phyloP scores from a whole-genome alignment of 2,888 invertebrate species.

The Morpho achilles region DNA sequence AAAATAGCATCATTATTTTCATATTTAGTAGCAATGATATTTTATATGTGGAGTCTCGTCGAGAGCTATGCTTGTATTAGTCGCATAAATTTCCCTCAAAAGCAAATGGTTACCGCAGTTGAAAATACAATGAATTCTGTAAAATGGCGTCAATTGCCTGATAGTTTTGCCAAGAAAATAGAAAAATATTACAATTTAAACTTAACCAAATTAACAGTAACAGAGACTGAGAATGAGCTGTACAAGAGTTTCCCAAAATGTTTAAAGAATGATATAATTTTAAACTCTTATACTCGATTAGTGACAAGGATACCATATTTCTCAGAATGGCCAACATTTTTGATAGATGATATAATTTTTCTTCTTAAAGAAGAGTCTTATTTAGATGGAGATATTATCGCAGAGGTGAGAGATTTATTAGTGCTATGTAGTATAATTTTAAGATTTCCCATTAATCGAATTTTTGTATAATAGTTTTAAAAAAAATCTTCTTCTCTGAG shows the following conservation, averaged over 20 bases:
- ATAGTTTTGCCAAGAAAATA: slow-evolving; percentile 22
- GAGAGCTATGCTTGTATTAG: slow-evolving; percentile 24
- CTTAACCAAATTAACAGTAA: slow-evolving; percentile 22
- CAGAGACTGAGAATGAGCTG: slow-evolving; percentile 21
- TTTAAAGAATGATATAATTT: slow-evolving; percentile 20
- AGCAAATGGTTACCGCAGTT: slow-evolving; percentile 21
- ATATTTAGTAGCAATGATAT: slow-evolving; percentile 24
- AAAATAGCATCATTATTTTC: slow-evolving; percentile 23
- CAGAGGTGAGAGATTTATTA: not conserved
- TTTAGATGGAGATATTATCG: slow-evolving; percentile 16
- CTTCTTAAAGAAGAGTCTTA: slow-evolving; percentile 22
- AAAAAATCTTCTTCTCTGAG: no score
- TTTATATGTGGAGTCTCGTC: slow-evolving; percentile 27
- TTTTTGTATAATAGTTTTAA: no score
- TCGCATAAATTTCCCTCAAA: slow-evolving; percentile 22
- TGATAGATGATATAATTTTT: slow-evolving; percentile 23
- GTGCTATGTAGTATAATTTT: no score
- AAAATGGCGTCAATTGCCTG: slow-evolving; percentile 23
- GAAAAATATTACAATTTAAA: slow-evolving; percentile 22
- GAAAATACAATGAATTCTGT: slow-evolving; percentile 22
- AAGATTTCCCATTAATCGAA: no score
- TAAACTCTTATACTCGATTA: slow-evolving; percentile 18
- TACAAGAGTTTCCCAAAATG: slow-evolving; percentile 21
- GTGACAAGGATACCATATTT: slow-evolving; percentile 21
- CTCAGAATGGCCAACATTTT: slow-evolving; percentile 20